These are phyloP conservation scores for Geophilus truncorum DNA, from an alignment of 2,888 invertebrate genomes.

Conservation along the genomic window DNA sequence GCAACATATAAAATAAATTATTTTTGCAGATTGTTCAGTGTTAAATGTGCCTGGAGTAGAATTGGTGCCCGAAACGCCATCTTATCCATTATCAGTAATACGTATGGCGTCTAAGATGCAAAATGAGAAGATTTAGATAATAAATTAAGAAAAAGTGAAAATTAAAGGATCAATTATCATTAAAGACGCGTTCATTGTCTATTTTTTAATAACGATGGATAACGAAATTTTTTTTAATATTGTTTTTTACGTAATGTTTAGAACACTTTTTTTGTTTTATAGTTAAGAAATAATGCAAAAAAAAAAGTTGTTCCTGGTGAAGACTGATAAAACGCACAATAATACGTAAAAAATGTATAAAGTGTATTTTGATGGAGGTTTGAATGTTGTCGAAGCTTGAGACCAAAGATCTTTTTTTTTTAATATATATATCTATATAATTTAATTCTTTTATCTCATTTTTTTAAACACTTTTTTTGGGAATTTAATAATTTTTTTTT, in stretches of 20 bases:
- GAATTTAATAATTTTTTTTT: no score
- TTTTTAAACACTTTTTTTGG: no score
- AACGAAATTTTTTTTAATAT: no score
- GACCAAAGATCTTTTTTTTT: no score
- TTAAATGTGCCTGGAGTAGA: conserved; percentile 90
- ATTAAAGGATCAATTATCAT: not conserved
- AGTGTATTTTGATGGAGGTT: not conserved
- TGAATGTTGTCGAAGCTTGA: not conserved
- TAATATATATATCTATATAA: no score
- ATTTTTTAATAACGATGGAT: not conserved
- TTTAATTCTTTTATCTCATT: no score
- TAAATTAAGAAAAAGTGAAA: not conserved
- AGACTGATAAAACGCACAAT: not conserved
- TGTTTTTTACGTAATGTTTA: not conserved
- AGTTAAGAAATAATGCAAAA: not conserved
- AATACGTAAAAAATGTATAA: no score
- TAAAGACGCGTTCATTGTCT: not conserved
- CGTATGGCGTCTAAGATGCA: conserved; percentile 7
- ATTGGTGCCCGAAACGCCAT: conserved; percentile 64
- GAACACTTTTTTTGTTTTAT: not conserved
- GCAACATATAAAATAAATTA: no score
- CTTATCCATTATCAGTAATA: conserved; percentile 16
- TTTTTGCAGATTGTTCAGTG: conserved; percentile 86
- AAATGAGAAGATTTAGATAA: conserved; percentile 1
- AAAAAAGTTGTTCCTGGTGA: not conserved